Evolutionary conservation across 2,888 invertebrate species (phyloP).

Genomic region (Dicyrtomina minuta): DNA sequence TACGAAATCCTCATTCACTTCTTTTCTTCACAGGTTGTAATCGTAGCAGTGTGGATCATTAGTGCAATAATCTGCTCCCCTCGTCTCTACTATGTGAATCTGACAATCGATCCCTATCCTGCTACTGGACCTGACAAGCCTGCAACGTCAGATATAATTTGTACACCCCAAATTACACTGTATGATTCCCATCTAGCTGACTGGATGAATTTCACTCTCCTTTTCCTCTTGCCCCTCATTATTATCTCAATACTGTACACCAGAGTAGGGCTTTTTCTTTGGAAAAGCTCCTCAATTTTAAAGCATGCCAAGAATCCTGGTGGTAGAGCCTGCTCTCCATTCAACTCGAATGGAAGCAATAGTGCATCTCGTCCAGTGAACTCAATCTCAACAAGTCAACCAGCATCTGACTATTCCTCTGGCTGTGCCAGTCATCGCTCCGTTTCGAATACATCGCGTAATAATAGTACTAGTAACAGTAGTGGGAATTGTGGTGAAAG

Average conservation of each 20-base stretch:
- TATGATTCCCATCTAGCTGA: constrained; percentile 77
- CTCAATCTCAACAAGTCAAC: not conserved
- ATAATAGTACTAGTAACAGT: too few species aligned
- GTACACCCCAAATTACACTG: constrained; percentile 72
- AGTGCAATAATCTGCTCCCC: constrained; percentile 81
- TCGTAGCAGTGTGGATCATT: constrained; percentile 76
- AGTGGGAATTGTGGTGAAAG: not conserved
- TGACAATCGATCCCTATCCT: constrained; percentile 62
- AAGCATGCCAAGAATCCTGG: not conserved
- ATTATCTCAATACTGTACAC: constrained; percentile 78
- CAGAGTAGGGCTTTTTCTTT: constrained; percentile 78
- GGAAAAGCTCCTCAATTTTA: constrained; percentile 55
- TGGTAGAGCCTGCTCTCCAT: not conserved
- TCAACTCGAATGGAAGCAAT: too few species aligned
- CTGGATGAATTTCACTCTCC: constrained; percentile 76
- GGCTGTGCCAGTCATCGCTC: not conserved
- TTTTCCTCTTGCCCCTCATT: constrained; percentile 77
- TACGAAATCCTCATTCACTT: too few species aligned
- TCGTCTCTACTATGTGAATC: constrained; percentile 79
- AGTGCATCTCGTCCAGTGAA: not conserved
- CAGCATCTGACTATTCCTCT: too few species aligned
- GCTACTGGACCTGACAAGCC: constrained; percentile 60
- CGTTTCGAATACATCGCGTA: too few species aligned
- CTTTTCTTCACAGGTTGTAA: constrained; percentile 70
- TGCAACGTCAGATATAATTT: constrained; percentile 65